Evolutionary conservation across 2,888 invertebrate species (phyloP), one percentile per base, ranked within the genome.

Genomic region (Linhomoeus sp.): DNA sequence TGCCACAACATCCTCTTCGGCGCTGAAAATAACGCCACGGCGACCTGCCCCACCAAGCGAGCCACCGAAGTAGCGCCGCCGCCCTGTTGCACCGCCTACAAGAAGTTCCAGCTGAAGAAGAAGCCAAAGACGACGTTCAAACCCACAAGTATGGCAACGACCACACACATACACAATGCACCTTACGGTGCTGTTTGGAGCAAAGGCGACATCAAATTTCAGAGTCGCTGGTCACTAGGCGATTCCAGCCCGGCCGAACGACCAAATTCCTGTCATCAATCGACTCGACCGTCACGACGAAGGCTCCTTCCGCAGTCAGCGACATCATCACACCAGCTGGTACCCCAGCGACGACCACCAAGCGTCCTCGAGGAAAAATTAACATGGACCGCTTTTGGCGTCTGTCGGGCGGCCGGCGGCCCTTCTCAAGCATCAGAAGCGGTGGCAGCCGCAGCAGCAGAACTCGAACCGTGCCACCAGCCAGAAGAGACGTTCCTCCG

Each of bases 341-440:
- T 12, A 26, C 17, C n/a, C 44, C 3, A 17, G 50, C 45, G 20
- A 48, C 50, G 17, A 38, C 26, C 20, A 25, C 24, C 5, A 17
- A 40, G 9, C 25, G 20, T 20, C 17, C 39, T 19, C 43, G 24
- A 23, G 12, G 9, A 20, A n/a, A 5, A 5, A 29, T 29, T 40
- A 62, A 62, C 52, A 58, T 62, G 60, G 56, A 57, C 33, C 49
- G 62, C 19, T 62, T 62, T 53, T 56, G 53, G 54, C 53, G 58
- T 37, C 52, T 62, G 25, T 54, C 59, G 1, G 49, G 55, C 22
- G 29, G 29, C 5, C 29, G 29, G 7, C 5, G 29, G 12, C 29
- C 29, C 29, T 9, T 29, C 12, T 29, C 12, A 12, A 35, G 35
- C 35, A 12, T 35, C 35, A 35, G 35, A 35, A 35, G 35, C 35